Evolutionary conservation across 2,888 invertebrate species (phyloP).

Genomic region (Leptogaster cylindrica): DNA sequence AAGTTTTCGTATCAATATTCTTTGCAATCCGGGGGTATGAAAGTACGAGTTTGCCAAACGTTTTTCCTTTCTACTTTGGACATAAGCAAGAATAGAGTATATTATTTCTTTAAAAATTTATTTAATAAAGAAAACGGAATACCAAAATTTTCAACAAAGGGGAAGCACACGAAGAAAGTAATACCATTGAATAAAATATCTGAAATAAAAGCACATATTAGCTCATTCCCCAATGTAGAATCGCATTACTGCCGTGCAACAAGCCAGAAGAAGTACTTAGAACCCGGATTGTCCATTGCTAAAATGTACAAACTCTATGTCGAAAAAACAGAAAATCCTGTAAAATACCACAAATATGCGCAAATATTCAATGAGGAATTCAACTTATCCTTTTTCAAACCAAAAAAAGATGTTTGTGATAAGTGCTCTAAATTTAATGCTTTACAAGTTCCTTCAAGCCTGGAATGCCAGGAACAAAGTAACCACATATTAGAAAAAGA

Average conservation of each 20-base stretch:
- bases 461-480: no score
- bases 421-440: no score
- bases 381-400: no score
- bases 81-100: conserved; percentile 4
- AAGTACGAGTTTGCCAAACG: background rate
- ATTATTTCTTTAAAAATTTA: background rate
- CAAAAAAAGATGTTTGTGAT: no score
- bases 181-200: background rate
- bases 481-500: no score
- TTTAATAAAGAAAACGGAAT: background rate
- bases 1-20: background rate
- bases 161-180: background rate
- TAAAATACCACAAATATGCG: background rate
- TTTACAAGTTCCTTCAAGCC: no score
- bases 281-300: background rate
- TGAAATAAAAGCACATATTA: background rate
- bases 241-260: conserved; percentile 1
- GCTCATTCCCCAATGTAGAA: background rate
- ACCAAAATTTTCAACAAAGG: background rate
- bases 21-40: background rate
- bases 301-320: background rate
- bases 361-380: conserved; percentile 12
- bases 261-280: background rate
- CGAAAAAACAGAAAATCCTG: conserved; percentile 1
- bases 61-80: background rate